Evolutionary conservation across 2,797 vertebrate species (phyloP), one percentile per base, ranked within the genome.

Genomic region (Perodicticus potto): DNA sequence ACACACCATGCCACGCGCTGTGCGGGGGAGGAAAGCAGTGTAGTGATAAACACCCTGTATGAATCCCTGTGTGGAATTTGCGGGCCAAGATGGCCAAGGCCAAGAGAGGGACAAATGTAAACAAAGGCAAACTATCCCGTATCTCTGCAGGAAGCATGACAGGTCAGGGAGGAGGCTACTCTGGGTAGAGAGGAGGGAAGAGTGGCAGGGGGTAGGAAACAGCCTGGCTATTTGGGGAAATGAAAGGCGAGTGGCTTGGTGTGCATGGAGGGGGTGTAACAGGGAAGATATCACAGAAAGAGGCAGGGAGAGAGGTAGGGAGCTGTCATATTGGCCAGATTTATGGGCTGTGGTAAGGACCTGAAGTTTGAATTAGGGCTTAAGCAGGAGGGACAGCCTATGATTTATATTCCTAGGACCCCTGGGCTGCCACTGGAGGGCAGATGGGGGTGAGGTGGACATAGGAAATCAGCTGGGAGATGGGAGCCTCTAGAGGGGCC

Each of bases 281-380:
- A 8, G 14, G 63, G 16, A 25, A 53, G 53, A 19, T 2, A 7
- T 5, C 34, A 1, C 16, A 14, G 65, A 4, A 0, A 3, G n/a
- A 91, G 81, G 45, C 16, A 37, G 73, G 55, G 32, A 0, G 29
- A 55, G 63, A 78, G 29, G n/a, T 34, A 1, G 32, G 23, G 32
- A 67, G 32, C 67, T 77, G 34, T 59, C n/a, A 5, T 13, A 3
- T 16, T 25, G 63, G 80, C 49, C 20, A 37, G 23, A 77, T 27
- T n/a, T 3, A 4, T 6, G 11, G 22, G 70, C 25, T 32, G 0
- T 7, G 23, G 29, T 34, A 1, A 63, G 67, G 57, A 25, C 61
- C 43, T 59, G 27, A 45, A 10, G 77, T 73, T 77, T 72, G 73
- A 91, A 53, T n/a, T 74, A 53, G 84, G 85, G 73, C 43, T 94